Evolutionary conservation across 2,888 invertebrate species (phyloP).

Genomic region (Drosophila mercatorum): DNA sequence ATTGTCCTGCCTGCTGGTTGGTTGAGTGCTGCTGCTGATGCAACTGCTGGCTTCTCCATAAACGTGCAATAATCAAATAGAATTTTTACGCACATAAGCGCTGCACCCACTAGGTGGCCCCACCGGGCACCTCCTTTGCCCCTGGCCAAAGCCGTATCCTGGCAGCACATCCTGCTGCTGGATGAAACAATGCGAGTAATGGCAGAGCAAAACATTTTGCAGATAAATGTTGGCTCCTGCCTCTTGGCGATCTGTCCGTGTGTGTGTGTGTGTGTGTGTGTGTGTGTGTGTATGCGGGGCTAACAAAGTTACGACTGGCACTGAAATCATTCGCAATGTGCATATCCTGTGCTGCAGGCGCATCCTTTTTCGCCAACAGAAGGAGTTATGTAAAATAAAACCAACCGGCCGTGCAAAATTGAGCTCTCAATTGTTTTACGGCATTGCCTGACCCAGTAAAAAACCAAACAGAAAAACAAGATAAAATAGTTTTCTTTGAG

Average conservation of each 20-base stretch:
- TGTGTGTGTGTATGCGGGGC: conserved; percentile 9
- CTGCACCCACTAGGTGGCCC: conserved; percentile 2
- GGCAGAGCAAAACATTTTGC: conserved; percentile 68
- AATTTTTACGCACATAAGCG: conserved; percentile 73
- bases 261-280: background rate
- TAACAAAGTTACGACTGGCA: conserved; percentile 71
- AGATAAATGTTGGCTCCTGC: conserved; percentile 63
- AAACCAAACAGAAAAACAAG: conserved; percentile 2
- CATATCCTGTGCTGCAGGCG: conserved; percentile 57
- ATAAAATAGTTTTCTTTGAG: background rate
- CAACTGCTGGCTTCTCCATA: conserved; percentile 26
- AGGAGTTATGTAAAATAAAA: conserved; percentile 68
- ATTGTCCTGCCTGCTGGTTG: conserved; percentile 18
- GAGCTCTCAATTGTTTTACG: conserved; percentile 77
- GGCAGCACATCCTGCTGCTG: conserved; percentile 32
- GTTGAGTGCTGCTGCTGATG: background rate
- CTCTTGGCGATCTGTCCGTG: conserved; percentile 18
- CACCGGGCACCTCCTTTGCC: background rate
- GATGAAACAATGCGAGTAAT: conserved; percentile 63
- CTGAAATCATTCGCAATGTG: conserved; percentile 63
- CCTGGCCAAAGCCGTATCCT: conserved; percentile 18
- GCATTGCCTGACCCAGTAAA: conserved; percentile 48
- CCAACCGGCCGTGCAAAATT: conserved; percentile 66
- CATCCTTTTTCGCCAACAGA: conserved; percentile 38
- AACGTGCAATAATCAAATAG: conserved; percentile 74